phyloP scores from a whole-genome alignment of 2,888 invertebrate species.

The Barypeithes pellucidus region DNA sequence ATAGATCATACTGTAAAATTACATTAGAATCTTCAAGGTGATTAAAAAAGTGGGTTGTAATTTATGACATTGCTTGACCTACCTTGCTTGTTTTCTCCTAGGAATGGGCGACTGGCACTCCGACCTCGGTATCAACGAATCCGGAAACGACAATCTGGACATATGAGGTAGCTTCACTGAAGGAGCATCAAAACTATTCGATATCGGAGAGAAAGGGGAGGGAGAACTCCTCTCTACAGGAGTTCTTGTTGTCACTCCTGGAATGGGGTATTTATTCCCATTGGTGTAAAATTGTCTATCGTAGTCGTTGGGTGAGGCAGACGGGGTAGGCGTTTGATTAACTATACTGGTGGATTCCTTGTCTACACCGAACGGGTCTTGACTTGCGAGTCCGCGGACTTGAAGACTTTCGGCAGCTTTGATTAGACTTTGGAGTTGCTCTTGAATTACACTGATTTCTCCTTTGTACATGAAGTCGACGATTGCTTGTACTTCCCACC shows the following conservation, averaged over 20 bases:
- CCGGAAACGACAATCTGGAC: constrained; percentile 70
- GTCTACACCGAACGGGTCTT: constrained; percentile 69
- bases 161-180: constrained; percentile 71
- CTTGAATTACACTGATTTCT: constrained; percentile 90
- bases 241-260: constrained; percentile 42
- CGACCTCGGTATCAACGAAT: constrained; percentile 66
- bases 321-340: constrained; percentile 69
- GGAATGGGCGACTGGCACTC: constrained; percentile 82
- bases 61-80: background rate
- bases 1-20: too few relatives aligned
- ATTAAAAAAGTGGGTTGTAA: too few relatives aligned
- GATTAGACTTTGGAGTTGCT: constrained; percentile 87
- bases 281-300: constrained; percentile 63
- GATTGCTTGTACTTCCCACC: constrained; percentile 91
- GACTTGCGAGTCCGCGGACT: constrained; percentile 82
- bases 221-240: constrained; percentile 50
- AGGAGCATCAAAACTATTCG: constrained; percentile 69
- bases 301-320: constrained; percentile 70
- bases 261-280: constrained; percentile 72
- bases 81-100: constrained; percentile 86
- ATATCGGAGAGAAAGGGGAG: constrained; percentile 68
- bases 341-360: constrained; percentile 66
- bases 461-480: constrained; percentile 96
- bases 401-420: constrained; percentile 92
- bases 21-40: too few relatives aligned